Evolutionary conservation across 2,797 vertebrate species (phyloP), one percentile per base, ranked within the genome.

Genomic region (Pterois miles): DNA sequence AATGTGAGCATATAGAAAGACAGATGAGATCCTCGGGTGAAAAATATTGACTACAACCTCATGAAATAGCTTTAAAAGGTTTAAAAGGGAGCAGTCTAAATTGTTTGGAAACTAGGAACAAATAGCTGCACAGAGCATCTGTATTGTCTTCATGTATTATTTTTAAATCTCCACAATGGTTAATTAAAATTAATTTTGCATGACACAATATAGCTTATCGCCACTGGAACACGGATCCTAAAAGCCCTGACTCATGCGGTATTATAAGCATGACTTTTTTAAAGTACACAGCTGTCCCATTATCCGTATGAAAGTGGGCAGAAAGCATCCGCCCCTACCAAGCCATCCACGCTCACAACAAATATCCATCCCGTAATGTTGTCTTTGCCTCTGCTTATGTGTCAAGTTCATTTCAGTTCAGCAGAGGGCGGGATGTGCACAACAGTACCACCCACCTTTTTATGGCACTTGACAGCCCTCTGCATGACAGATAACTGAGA

Each of bases 401-500:
- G 92, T 90, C 90, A 87, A 83, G 85, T 91, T 92, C 84, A 86
- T 88, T 94, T 92, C 72, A 80, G 89, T 85, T 88, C 86, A 90
- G 86, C 82, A 82, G 81, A 64, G 3, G 75, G 80, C 54, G 60
- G 73, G 71, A 89, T 71, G 86, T 74, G 48, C 81, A 82, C 57
- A 58, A 90, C 81, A 85, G 88, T 36, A 87, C 92, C 93, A 89
- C 93, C 92, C 91, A 95, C 93, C 89, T 93, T 82, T 86, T 87
- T 91, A 86, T 89, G 85, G 80, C 59, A 58, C 71, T 88, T 90
- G 93, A 92, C 91, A 87, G 84, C 83, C 90, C 81, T 81, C 89
- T 82, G 91, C 81, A 63, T 92, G 94, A 94, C 91, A 93, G 92
- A 94, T 92, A 91, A 92, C 91, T 56, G 82, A 86, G 87, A 93